These are phyloP conservation scores for Denticeps clupeoides DNA, from an alignment of 2,797 vertebrate genomes.

Conservation along the genomic window DNA sequence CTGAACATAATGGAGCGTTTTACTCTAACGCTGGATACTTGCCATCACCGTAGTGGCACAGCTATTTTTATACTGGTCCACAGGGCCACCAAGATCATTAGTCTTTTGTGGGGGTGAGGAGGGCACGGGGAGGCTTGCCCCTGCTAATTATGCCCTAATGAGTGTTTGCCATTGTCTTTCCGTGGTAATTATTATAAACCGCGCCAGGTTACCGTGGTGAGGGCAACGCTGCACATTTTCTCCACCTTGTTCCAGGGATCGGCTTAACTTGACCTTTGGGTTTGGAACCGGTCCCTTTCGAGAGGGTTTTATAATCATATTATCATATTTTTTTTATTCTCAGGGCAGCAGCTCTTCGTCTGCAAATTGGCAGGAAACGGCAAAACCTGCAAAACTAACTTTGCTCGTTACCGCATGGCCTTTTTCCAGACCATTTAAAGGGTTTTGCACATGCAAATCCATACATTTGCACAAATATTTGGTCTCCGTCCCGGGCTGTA, in stretches of 20 bases:
- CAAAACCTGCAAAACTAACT: too few relatives aligned
- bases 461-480: slow-evolving; percentile 16
- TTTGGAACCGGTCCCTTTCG: slow-evolving; percentile 21
- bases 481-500: slow-evolving; percentile 2
- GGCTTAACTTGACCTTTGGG: neutral
- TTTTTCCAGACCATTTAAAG: slow-evolving; percentile 9
- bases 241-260: neutral
- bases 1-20: too few relatives aligned
- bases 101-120: slow-evolving; percentile 2
- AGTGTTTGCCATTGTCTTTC: slow-evolving; percentile 25
- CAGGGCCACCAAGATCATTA: slow-evolving; percentile 43
- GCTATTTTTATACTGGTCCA: slow-evolving; percentile 16
- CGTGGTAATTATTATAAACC: slow-evolving; percentile 25
- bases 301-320: slow-evolving; percentile 13
- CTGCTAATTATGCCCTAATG: slow-evolving; percentile 26
- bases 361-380: too few relatives aligned
- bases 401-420: too few relatives aligned
- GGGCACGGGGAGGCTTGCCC: slow-evolving; percentile 17
- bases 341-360: too few relatives aligned
- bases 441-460: slow-evolving; percentile 6
- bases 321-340: slow-evolving; percentile 22
- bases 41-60: neutral
- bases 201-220: slow-evolving; percentile 34
- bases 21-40: slow-evolving; percentile 1
- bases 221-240: slow-evolving; percentile 1